phyloP scores from a whole-genome alignment of 2,113 vertebrate species.

The Pelodiscus sinensis region DNA sequence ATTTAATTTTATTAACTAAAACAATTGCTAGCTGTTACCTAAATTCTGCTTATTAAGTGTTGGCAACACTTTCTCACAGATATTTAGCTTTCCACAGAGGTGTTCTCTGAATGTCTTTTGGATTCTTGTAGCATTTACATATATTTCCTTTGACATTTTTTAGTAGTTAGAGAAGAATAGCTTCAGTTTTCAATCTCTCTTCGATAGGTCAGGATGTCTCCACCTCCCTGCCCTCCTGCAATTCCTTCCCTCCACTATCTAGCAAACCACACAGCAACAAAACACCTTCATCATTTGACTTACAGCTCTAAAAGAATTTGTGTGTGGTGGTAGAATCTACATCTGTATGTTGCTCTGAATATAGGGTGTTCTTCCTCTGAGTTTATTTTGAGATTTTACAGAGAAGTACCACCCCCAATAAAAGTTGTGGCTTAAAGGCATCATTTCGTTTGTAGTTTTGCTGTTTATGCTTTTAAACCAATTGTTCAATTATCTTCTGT shows the following conservation, averaged over 20 bases:
- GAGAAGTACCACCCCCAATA: neutral
- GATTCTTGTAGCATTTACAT: neutral
- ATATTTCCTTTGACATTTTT: neutral
- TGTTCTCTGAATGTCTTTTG: neutral
- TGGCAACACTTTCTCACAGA: neutral
- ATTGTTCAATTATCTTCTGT: neutral
- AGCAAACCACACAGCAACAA: neutral
- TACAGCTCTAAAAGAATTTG: neutral
- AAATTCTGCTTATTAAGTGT: neutral
- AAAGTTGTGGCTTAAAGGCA: neutral
- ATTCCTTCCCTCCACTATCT: neutral
- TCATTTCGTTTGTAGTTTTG: neutral
- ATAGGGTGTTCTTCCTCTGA: neutral
- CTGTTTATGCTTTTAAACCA: constrained; percentile 18
- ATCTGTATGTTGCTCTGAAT: fast-evolving
- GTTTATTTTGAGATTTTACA: neutral
- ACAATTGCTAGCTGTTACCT: neutral
- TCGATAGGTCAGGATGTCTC: neutral
- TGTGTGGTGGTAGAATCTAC: neutral
- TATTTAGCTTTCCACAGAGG: neutral
- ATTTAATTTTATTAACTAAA: neutral
- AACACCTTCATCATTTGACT: neutral
- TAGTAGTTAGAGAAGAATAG: neutral
- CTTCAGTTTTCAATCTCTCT: fast-evolving
- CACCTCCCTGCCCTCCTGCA: too few relatives aligned